Conservation (phyloP, 2,888 invertebrate species). For the Ischnura elegans region DNA sequence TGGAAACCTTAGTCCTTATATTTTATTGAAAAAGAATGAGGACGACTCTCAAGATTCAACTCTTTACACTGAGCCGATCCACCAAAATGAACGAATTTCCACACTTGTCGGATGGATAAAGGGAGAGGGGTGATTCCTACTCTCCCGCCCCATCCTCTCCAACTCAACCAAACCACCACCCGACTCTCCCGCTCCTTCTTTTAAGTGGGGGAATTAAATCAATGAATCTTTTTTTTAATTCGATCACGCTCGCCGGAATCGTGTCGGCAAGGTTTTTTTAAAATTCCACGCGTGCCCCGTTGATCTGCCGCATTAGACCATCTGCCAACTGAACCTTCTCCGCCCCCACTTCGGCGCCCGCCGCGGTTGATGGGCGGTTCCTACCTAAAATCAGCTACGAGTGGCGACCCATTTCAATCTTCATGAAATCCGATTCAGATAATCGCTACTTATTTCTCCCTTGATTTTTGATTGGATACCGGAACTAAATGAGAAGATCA, state of each 20-base stretch:
- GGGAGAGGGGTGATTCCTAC: background rate
- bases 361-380: too few relatives aligned
- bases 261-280: background rate
- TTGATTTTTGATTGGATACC: too few relatives aligned
- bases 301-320: background rate
- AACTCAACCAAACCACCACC: background rate
- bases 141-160: background rate
- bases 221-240: conserved; percentile 62
- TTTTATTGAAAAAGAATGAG: too few relatives aligned
- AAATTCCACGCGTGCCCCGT: background rate
- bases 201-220: conserved; percentile 46
- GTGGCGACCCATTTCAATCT: background rate
- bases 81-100: too few relatives aligned
- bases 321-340: too few relatives aligned
- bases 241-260: conserved; percentile 36
- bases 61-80: too few relatives aligned
- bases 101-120: background rate
- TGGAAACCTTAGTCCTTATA: too few relatives aligned
- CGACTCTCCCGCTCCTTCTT: background rate
- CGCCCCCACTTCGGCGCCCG: background rate
- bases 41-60: too few relatives aligned
- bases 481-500: too few relatives aligned
- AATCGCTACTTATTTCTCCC: background rate
- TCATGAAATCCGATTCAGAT: conserved; percentile 22
- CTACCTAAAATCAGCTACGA: conserved; percentile 11